Percentiles rank a stretch among this genome's conserved stretches.
These are phyloP conservation scores for Pristionchus japonicus DNA, from an alignment of 2,888 invertebrate species.

Conservation along the genomic window DNA sequence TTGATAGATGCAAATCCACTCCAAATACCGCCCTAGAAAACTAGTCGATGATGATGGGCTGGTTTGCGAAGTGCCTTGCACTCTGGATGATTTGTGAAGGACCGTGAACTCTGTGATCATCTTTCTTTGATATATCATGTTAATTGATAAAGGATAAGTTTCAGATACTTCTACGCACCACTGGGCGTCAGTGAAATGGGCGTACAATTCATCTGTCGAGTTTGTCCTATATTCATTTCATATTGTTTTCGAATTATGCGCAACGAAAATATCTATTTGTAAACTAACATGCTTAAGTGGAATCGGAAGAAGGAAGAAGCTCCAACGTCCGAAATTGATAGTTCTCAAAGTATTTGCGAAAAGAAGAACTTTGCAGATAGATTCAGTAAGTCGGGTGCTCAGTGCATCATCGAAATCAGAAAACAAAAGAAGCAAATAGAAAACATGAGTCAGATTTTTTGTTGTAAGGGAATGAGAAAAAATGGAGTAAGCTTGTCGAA, in stretches of 20 bases:
- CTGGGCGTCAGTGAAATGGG: constrained; percentile 9
- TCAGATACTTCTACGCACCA: constrained; percentile 1
- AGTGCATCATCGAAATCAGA: no score
- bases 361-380: background rate
- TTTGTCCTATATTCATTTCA: background rate
- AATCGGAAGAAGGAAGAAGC: background rate
- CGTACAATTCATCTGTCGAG: constrained; percentile 1
- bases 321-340: background rate
- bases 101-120: background rate
- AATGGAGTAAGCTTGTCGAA: no score
- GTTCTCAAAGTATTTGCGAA: background rate
- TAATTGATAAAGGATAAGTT: background rate
- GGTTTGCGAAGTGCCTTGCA: background rate
- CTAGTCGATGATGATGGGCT: background rate
- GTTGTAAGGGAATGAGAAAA: no score
- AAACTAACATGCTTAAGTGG: no score
- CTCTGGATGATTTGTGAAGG: background rate
- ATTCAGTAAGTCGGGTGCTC: background rate
- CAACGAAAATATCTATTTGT: no score
- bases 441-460: no score
- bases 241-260: background rate
- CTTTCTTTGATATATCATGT: background rate
- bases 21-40: background rate
- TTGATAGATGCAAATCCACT: constrained; percentile 2
- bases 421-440: no score